A percentile compares a stretch with the other conserved stretches of the same genome.
These are phyloP conservation scores for Lipophrys pholis DNA, from an alignment of 2,113 vertebrate genomes.

Conservation along the genomic window DNA sequence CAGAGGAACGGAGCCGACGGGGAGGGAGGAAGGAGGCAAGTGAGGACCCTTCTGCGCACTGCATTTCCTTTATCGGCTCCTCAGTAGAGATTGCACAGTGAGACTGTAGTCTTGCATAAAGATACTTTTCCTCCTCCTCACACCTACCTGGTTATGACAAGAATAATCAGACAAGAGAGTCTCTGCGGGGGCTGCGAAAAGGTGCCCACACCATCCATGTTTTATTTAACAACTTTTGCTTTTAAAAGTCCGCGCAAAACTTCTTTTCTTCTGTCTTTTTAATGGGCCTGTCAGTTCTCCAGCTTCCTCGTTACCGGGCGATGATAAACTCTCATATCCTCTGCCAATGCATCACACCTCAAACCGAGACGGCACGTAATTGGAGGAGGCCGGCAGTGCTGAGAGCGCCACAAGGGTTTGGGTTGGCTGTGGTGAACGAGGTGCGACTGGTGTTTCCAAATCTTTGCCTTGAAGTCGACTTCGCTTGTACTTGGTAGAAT, in stretches of 20 bases:
- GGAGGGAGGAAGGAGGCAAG: constrained; percentile 17
- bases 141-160: constrained; percentile 71
- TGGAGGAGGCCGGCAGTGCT: constrained; percentile 47
- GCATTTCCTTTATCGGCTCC: constrained; percentile 19
- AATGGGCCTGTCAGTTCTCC: constrained; percentile 65
- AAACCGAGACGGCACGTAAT: constrained; percentile 53
- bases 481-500: constrained; percentile 8
- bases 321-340: constrained; percentile 71
- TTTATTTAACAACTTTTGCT: constrained; percentile 77
- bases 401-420: constrained; percentile 5
- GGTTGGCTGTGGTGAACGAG: not conserved
- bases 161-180: constrained; percentile 70
- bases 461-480: constrained; percentile 1
- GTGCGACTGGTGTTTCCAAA: constrained; percentile 31
- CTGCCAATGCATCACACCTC: constrained; percentile 55
- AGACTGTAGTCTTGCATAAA: constrained; percentile 54
- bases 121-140: constrained; percentile 37
- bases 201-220: constrained; percentile 66
- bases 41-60: constrained; percentile 20
- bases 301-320: constrained; percentile 49
- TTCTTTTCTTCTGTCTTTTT: constrained; percentile 59
- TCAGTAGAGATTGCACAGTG: constrained; percentile 36
- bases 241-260: constrained; percentile 61
- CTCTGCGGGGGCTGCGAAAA: constrained; percentile 53
- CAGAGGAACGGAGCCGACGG: constrained; percentile 28